Conservation (phyloP, 2,888 invertebrate species). For the Sarcophaga caerulescens region DNA sequence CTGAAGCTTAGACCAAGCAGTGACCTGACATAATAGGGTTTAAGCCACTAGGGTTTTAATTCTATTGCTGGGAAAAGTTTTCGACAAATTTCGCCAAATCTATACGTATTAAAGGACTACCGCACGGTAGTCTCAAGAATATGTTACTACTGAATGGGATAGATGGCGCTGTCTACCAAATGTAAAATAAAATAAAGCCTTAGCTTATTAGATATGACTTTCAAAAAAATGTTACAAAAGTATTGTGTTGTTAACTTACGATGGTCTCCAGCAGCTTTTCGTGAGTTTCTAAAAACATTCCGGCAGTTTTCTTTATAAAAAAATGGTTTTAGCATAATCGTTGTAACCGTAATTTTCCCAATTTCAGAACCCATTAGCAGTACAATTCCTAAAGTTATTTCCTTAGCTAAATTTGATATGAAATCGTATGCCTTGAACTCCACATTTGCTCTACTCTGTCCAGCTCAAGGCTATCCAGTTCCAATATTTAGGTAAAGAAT, state of each 20-base stretch:
- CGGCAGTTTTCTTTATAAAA: slow-evolving; percentile 56
- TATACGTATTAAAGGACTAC: too few species aligned
- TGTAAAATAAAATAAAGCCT: too few species aligned
- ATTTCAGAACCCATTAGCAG: slow-evolving; percentile 87
- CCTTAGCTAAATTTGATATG: slow-evolving; percentile 80
- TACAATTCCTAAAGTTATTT: slow-evolving; percentile 86
- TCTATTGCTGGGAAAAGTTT: too few species aligned
- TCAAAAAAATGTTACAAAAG: background rate
- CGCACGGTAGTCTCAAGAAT: too few species aligned
- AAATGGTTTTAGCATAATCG: background rate
- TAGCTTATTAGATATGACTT: background rate
- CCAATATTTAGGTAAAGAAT: slow-evolving; percentile 82
- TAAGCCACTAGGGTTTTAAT: too few species aligned
- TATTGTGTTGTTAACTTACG: too few species aligned
- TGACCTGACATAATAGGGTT: too few species aligned
- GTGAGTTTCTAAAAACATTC: background rate
- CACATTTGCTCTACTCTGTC: slow-evolving; percentile 78
- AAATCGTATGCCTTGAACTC: slow-evolving; percentile 73
- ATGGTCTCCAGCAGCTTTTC: too few species aligned
- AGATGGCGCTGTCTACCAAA: too few species aligned
- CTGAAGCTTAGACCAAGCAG: too few species aligned
- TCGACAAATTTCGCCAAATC: too few species aligned
- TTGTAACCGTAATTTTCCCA: background rate
- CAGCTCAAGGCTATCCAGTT: slow-evolving; percentile 83
- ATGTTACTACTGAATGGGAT: too few species aligned